Conservation (phyloP, 2,888 invertebrate genomes). For the Halictus ligatus region DNA sequence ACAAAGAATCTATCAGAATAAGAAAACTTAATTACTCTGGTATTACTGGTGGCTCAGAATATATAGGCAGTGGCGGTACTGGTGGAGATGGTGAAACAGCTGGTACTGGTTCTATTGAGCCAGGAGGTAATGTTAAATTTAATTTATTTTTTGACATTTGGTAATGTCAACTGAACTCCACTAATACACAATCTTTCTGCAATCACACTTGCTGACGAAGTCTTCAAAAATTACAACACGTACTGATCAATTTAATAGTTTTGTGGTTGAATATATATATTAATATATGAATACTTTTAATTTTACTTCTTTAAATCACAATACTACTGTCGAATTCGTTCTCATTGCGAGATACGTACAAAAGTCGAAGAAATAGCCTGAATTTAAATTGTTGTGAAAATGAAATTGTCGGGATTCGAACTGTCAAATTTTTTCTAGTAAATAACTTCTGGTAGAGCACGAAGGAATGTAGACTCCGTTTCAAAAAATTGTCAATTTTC, state of each 20-base stretch:
- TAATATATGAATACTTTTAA: neutral
- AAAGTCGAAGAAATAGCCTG: constrained; percentile 30
- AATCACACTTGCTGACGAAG: constrained; percentile 27
- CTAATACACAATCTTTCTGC: constrained; percentile 20
- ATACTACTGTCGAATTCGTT: constrained; percentile 23
- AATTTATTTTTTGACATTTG: constrained; percentile 96
- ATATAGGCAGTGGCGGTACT: constrained; percentile 85
- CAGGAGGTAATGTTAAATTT: constrained; percentile 95
- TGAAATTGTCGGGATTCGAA: constrained; percentile 47
- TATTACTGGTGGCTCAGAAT: constrained; percentile 81
- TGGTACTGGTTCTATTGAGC: constrained; percentile 92
- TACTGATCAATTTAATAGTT: constrained; percentile 20
- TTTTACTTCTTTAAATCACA: constrained; percentile 40
- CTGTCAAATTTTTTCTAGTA: constrained; percentile 29
- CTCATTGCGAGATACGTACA: constrained; percentile 42
- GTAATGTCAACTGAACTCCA: constrained; percentile 30
- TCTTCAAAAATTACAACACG: constrained; percentile 12
- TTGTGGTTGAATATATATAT: neutral
- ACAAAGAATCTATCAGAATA: neutral
- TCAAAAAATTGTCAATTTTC: constrained; percentile 15
- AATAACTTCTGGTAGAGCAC: neutral
- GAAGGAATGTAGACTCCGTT: neutral
- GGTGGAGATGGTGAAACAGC: constrained; percentile 85
- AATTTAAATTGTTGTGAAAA: constrained; percentile 20
- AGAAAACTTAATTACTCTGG: constrained; percentile 77